Evolutionary conservation across 2,888 invertebrate species (phyloP).

Genomic region (Dendrolimus houi): DNA sequence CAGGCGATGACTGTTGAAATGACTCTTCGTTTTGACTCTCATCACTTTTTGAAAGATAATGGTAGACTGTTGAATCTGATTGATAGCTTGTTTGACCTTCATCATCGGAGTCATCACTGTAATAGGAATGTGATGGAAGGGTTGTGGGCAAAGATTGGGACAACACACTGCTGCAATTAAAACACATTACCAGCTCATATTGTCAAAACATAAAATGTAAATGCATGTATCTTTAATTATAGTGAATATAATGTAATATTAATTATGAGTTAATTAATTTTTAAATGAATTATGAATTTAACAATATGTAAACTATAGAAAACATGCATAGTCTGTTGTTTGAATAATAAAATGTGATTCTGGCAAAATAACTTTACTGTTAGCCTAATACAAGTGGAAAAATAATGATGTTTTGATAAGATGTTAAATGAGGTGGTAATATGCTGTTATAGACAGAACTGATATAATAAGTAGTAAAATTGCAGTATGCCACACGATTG

Average conservation of each 20-base stretch:
- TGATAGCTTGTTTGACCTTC: constrained; percentile 9
- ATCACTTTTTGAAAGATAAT: constrained; percentile 5
- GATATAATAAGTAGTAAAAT: constrained; percentile 5
- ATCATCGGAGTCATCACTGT: constrained; percentile 37
- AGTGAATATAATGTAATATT: not conserved
- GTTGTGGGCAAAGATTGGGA: constrained; percentile 57
- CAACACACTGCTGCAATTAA: constrained; percentile 51
- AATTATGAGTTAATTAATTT: constrained; percentile 1
- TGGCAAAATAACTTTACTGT: too few relatives aligned
- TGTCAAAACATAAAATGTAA: constrained; percentile 8
- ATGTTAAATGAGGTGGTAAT: constrained; percentile 8
- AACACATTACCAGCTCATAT: constrained; percentile 52
- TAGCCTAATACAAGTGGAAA: too few relatives aligned
- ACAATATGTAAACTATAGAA: too few relatives aligned
- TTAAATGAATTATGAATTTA: too few relatives aligned
- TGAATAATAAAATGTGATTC: too few relatives aligned
- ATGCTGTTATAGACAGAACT: constrained; percentile 8
- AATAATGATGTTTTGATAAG: not conserved
- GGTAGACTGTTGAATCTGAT: constrained; percentile 9
- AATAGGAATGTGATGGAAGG: constrained; percentile 44
- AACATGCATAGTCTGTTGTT: too few relatives aligned
- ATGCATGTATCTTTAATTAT: not conserved
- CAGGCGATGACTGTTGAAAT: not conserved
- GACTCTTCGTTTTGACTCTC: constrained; percentile 1
- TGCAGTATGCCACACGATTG: not conserved